These are phyloP conservation scores for Bubo bubo DNA, from an alignment of 2,113 vertebrate species.

Conservation along the genomic window DNA sequence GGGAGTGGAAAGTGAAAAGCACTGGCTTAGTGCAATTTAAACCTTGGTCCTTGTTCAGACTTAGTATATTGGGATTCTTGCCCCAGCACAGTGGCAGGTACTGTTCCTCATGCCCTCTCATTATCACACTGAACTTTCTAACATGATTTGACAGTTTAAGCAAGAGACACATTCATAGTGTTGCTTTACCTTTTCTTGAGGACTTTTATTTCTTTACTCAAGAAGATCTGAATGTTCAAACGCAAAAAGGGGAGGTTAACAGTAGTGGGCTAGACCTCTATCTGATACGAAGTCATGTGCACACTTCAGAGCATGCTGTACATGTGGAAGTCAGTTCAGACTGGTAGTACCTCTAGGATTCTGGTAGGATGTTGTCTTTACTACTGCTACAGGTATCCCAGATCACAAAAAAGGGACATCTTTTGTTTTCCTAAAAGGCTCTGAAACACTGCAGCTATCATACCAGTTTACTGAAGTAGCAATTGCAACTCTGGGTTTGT, in stretches of 20 bases:
- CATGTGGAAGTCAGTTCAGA: neutral
- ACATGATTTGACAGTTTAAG: neutral
- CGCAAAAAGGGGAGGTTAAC: neutral
- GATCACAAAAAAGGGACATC: neutral
- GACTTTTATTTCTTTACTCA: neutral
- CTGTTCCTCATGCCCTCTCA: neutral
- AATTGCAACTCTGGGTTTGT: neutral
- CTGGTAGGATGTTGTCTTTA: neutral
- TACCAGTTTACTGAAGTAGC: neutral
- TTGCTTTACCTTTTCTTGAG: neutral
- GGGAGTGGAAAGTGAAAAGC: neutral
- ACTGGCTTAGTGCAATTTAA: neutral
- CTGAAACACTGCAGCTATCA: neutral
- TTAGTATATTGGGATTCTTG: neutral
- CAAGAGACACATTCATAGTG: neutral
- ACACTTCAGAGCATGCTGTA: neutral
- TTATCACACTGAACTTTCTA: neutral
- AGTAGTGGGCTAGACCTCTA: neutral
- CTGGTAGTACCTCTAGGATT: neutral
- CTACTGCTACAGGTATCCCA: neutral
- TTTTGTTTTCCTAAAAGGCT: neutral
- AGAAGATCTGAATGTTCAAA: neutral
- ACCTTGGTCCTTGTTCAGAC: neutral
- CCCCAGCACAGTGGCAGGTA: neutral
- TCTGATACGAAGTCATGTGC: neutral